Evolutionary conservation across 2,113 vertebrate genomes (phyloP), one percentile per base, ranked within the genome.

Genomic region (Lynx canadensis): DNA sequence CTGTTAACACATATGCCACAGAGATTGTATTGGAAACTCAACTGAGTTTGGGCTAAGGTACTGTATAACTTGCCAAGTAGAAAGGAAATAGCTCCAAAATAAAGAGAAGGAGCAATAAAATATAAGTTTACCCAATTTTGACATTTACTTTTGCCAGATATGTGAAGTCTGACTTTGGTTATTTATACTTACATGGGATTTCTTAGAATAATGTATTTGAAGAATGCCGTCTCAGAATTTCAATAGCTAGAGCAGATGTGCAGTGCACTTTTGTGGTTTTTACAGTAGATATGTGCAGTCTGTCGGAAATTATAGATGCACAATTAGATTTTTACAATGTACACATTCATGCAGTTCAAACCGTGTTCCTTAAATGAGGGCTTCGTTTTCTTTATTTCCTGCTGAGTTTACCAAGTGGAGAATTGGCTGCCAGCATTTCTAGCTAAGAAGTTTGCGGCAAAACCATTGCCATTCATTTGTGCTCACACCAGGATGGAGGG

Each of bases 31-130:
- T 82, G 65, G 87, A 96, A 95, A 83, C 4, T 38, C 93, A 45
- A 25, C 29, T 1, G 71, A 81, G 29, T 96, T 91, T 38, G 74
- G 50, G 79, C 86, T 79, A 87, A 95, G 27, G 63, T 73, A 31
- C 18, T 31, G 21, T 38, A 1, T 55, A 65, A 71, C 55, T 86
- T 95, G 93, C 73, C 91, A 86, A 91, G 52, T 41, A 68, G 76
- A 97, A 94, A 96, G 82, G 81, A 97, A 98, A 97, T 63, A 89
- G 96, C 19, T 93, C 96, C 73, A 84, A 97, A 97, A 88, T 94
- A 97, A 97, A 96, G 0, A 50, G 60, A 97, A 93, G 92, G 66
- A 63, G 71, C 83, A 95, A 63, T 63, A 92, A 98, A 97, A 48
- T 93, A 89, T 71, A 74, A 50, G 69, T 94, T 86, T 96, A 38